Base-by-base conservation (phyloP, 2,888 invertebrate species). In the Cheiracanthium punctorium region DNA sequence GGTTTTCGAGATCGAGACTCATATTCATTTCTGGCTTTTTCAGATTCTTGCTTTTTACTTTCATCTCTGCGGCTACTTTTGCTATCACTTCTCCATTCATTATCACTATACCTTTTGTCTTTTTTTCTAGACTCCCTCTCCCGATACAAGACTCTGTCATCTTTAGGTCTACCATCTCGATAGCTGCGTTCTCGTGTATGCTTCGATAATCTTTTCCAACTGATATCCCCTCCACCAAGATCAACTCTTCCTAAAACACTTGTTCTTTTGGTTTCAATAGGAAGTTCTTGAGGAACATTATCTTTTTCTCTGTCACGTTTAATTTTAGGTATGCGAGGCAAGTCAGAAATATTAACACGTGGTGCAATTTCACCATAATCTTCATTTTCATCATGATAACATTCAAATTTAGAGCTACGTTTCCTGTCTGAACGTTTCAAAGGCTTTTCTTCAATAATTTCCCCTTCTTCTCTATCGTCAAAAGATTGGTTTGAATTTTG, bases 171-270 rank as follows among this genome's bases (percentile, higher is more conserved):
- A 0, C 90, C 90, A 89, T 91, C 91, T 41, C 96, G 93, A 90
- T 96, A 97, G 90, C 94, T 96, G 87, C 95, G 93, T 90, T 95
- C 96, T 91, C 95, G 96, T 28, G 94, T 94, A 89, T 93, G 95
- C 91, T 95, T 96, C 67, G 95, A 95, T 14, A 95, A 92, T 91
- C 96, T 96, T 90, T 96, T 96, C 93, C 97, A 97, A 0, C 94
- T 92, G 17, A 90, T 87, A 72, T 89, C 89, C 24, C 48, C 79
- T 24, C 48, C 76, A 10, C 88, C 89, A 29, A 74, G 64, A 85
- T 89, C 89, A 20, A 89, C 77, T 65, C 87, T 28, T 20, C 87
- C 88, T 74, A 88, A 80, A 17, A 89, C 89, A 76, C 88, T 87
- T n/a, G 87, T 79, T 58, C 89, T 74, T 73, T 89, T 88, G 14